Base-by-base conservation (phyloP, 2,113 vertebrate species). In the Sturnira hondurensis region DNA sequence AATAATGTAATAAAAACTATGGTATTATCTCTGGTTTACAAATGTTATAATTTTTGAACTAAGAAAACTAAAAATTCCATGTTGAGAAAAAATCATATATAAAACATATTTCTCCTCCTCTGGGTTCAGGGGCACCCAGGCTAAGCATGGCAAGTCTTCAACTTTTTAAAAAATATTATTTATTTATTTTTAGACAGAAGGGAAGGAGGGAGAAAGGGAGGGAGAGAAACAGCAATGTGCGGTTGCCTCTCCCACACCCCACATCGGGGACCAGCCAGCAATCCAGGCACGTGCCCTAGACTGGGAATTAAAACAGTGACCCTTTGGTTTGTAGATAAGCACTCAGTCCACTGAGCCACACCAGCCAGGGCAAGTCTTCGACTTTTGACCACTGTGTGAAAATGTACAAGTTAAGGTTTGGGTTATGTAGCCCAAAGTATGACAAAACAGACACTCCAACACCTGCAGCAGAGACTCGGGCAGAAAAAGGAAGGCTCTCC, bases 1-100 rank as follows among this genome's bases (percentile, higher is more conserved):
- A 63, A 92, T 1, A 80, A 71, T 61, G 56, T 92, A 50, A 67
- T n/a, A 7, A 54, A 89, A 93, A 24, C 26, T 73, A 65, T 73
- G 36, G 63, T 24, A 38, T 81, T 67, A n/a, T 45, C 24, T 77
- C 74, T 38, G 10, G 54, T 83, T 70, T 36, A 47, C 6, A 54
- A 77, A 82, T 12, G 22, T 74, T 31, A 82, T 54, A 56, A 38
- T 76, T 22, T 73, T 81, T 52, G 5, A 45, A 26, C 1, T 38
- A 31, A 92, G 47, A 74, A 56, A 70, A 73, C 22, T 50, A 31
- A 28, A 83, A 93, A 28, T 43, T 56, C 36, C 3, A 1, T 56
- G 56, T 41, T 73, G 41, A 82, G 15, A 50, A 89, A 88, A 31
- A 47, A 36, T 50, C 15, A 31, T 24, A 45, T 43, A 10, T 43